Evolutionary conservation across 2,113 vertebrate species (phyloP), one percentile per base, ranked within the genome.

Genomic region (Nicator chloris): DNA sequence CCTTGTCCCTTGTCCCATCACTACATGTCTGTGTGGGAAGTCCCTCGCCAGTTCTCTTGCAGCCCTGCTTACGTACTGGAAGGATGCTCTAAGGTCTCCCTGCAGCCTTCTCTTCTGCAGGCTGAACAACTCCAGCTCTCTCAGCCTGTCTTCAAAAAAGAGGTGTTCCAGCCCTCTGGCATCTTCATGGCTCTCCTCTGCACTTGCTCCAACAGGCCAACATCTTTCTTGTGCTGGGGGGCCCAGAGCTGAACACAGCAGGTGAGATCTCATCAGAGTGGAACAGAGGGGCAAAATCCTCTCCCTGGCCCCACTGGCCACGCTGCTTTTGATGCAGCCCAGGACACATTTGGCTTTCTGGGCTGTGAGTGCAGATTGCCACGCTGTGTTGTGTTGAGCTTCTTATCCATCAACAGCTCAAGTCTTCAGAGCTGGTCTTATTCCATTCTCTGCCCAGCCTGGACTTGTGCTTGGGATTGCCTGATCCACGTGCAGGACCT

Each of bases 261-360:
- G 24, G 26, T 19, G 27, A 33, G 14, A 17, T 27, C 30, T 76
- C 40, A 42, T 15, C 42, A 42, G 14, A 40, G 21, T 3, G 5
- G 47, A 53, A 13, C 3, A 51, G 28, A 61, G 14, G 14, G 15
- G 16, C 30, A 49, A 54, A 54, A 76, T 69, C 4, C 12, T 2
- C n/a, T 23, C 26, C 17, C 11, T 76, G 0, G 0, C 40, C n/a
- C 21, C 31, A 40, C 47, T 69, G 63, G 13, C 18, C 54, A 42
- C 0, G 0, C 10, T 31, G 21, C 26, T 42, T 31, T 68, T 10
- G 30, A 69, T 27, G 30, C 21, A 82, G 8, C 4, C 5, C n/a
- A 30, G 70, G 30, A 35, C 20, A 42, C 1, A 10, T 4, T 2
- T 42, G 26, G 26, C 47, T 33, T 69, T 49, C 26, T 35, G 16